Conservation (phyloP, 2,113 vertebrate species). For the Anseranas semipalmata region DNA sequence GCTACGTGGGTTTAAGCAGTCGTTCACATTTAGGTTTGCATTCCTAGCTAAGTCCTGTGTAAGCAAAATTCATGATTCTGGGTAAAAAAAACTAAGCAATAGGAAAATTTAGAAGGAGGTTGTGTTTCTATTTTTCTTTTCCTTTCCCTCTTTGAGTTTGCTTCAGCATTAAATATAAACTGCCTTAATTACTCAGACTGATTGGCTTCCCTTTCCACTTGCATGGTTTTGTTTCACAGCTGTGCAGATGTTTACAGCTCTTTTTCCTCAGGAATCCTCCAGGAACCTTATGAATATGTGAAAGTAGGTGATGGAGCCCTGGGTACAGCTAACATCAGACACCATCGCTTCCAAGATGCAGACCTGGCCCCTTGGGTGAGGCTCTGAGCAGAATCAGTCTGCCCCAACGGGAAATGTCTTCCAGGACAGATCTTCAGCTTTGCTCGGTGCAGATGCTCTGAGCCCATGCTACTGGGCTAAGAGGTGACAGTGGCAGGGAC, state of each 20-base stretch:
- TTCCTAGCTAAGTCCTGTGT: conserved; percentile 22
- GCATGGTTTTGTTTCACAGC: conserved; percentile 32
- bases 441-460: neutral
- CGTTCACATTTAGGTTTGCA: conserved; percentile 49
- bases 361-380: neutral
- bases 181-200: conserved; percentile 67
- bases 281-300: neutral
- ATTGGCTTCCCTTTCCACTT: conserved; percentile 60
- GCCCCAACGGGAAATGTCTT: neutral
- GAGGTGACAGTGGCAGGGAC: neutral
- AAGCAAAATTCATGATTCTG: conserved; percentile 58
- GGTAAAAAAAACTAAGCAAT: conserved; percentile 60
- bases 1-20: conserved; percentile 31
- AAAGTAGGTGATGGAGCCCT: neutral
- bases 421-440: neutral
- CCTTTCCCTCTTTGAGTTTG: neutral
- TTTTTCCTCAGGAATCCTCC: neutral
- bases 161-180: conserved; percentile 64
- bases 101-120: conserved; percentile 64
- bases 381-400: neutral
- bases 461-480: neutral
- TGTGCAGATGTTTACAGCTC: conserved; percentile 45
- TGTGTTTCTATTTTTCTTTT: neutral
- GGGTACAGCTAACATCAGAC: neutral
- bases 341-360: neutral